Evolutionary conservation across 2,888 invertebrate species (phyloP).

Genomic region (Prenolepis imparis): DNA sequence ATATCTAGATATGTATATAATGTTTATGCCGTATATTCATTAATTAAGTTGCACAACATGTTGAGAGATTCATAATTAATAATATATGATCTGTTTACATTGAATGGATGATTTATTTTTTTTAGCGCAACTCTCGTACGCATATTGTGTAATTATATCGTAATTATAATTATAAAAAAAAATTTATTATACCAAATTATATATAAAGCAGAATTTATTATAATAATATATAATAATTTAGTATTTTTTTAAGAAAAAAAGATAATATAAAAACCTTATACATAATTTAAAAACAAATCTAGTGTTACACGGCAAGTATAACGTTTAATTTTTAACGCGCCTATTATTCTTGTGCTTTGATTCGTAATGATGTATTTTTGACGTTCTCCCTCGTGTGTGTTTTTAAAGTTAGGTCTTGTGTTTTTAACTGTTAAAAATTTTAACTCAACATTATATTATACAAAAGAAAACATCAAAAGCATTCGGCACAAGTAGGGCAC

Average conservation of each 20-base stretch:
- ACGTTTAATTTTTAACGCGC: not conserved
- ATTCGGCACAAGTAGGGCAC: not conserved
- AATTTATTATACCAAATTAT: not conserved
- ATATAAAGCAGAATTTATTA: too few species aligned
- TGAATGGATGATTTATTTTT: conserved; percentile 2
- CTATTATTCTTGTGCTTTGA: not conserved
- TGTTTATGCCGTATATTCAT: not conserved
- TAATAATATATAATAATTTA: too few species aligned
- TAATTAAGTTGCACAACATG: not conserved
- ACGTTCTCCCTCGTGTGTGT: not conserved
- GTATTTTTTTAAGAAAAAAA: not conserved
- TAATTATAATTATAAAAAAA: not conserved
- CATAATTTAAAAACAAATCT: not conserved
- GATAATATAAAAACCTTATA: not conserved
- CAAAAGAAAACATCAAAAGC: not conserved
- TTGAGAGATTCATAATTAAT: not conserved
- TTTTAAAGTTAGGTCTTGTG: not conserved
- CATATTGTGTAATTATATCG: not conserved
- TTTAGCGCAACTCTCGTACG: not conserved
- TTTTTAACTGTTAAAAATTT: conserved; percentile 8
- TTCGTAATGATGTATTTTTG: not conserved
- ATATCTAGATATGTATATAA: not conserved
- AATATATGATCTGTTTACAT: not conserved
- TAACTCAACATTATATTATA: not conserved
- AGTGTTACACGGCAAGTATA: not conserved